Percentiles rank a stretch among this genome's conserved stretches.
These are phyloP conservation scores for Mesoligia furuncula DNA, from an alignment of 2,888 invertebrate genomes.

Conservation along the genomic window DNA sequence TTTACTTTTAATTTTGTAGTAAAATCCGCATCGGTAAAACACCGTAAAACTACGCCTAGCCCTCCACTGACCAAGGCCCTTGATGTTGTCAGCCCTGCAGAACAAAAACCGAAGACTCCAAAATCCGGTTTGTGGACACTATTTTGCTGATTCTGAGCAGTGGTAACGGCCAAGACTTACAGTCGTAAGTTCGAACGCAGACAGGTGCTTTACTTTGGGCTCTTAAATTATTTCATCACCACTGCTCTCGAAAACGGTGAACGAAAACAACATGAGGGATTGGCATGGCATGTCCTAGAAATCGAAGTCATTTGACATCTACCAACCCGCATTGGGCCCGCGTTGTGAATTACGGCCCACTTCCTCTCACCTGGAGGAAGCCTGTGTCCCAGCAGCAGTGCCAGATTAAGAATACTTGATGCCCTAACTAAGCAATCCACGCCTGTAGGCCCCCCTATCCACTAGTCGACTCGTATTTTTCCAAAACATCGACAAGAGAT, in stretches of 20 bases:
- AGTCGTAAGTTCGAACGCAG: not conserved
- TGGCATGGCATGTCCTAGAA: not conserved
- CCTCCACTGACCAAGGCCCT: not conserved
- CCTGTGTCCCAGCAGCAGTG: not conserved
- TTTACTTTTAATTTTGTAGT: conserved; percentile 6
- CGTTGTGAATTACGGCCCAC: not conserved
- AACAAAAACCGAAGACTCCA: not conserved
- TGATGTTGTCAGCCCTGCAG: not conserved
- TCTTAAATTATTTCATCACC: not conserved
- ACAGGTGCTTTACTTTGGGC: not conserved
- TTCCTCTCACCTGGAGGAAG: not conserved
- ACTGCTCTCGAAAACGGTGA: not conserved
- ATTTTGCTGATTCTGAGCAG: not conserved
- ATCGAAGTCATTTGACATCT: not conserved
- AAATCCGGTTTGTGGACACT: conserved; percentile 16
- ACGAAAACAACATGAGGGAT: not conserved
- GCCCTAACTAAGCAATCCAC: no score
- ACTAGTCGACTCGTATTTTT: no score
- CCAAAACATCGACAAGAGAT: no score
- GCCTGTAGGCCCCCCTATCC: no score
- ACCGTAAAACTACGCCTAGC: not conserved
- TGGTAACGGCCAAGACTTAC: not conserved
- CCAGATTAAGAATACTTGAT: no score
- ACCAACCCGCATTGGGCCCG: not conserved
- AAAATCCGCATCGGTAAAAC: not conserved